Evolutionary conservation across 2,888 invertebrate species (phyloP), one percentile per base, ranked within the genome.

Genomic region (Caenorhabditis doughertyi): DNA sequence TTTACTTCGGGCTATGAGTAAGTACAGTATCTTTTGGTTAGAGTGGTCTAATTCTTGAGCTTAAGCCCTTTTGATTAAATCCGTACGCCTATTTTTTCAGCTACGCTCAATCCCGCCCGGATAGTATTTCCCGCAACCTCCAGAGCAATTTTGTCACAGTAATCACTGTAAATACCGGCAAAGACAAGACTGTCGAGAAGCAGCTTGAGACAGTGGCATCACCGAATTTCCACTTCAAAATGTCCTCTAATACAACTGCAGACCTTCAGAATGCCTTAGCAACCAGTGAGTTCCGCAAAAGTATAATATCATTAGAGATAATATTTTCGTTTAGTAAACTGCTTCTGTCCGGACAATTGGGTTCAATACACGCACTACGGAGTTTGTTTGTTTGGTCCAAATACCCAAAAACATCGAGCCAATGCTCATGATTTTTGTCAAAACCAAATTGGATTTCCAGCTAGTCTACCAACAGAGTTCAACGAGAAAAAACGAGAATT

Each of bases 271-370:
- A n/a, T n/a, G n/a, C n/a, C n/a, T 7, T 35, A 9, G 35, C 5
- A 9, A 9, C 5, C 9, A 5, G 5, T 9, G 35, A 35, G 9
- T 7, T 7, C 9, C n/a, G n/a, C 35, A 5, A 35, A 9, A 5
- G 9, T 7, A 35, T 35, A 35, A 35, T n/a, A n/a, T n/a, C n/a
- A n/a, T n/a, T n/a, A n/a, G n/a, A n/a, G n/a, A n/a, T n/a, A n/a
- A n/a, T n/a, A n/a, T n/a, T n/a, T n/a, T n/a, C n/a, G 49, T 71
- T 49, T 39, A 56, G 74, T 56, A 7, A 74, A 74, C 18, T 74
- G 74, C 27, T 58, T 49, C 74, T 74, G 74, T 29, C 65, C n/a
- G 1, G 47, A 18, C 3, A 35, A 16, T 7, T 67, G 65, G 49
- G 44, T 29, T 3, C 56, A 32, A 56, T 56, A 32, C 56, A 56